Evolutionary conservation across 2,888 invertebrate genomes (phyloP).

Genomic region (Drosophila subquinaria): DNA sequence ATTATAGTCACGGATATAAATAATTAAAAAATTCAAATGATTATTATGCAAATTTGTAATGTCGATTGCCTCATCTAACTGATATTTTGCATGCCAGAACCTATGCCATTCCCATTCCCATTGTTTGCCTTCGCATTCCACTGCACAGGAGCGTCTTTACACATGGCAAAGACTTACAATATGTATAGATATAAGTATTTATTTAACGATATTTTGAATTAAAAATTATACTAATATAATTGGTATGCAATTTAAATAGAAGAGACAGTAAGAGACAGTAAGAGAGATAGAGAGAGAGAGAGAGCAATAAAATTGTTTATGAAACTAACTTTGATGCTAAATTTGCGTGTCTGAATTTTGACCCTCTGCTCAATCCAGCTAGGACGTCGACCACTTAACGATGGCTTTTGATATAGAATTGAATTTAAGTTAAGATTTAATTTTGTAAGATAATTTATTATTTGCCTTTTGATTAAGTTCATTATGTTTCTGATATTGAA

Average conservation of each 20-base stretch:
- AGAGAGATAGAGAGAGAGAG: slow-evolving; percentile 43
- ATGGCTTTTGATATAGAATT: slow-evolving; percentile 83
- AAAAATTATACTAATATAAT: slow-evolving; percentile 48
- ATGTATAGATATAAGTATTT: slow-evolving; percentile 13
- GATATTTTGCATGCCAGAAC: slow-evolving; percentile 38
- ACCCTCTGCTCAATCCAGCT: slow-evolving; percentile 86
- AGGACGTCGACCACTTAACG: slow-evolving; percentile 86
- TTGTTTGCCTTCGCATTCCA: slow-evolving; percentile 43
- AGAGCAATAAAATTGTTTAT: slow-evolving; percentile 78
- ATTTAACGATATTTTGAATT: slow-evolving; percentile 41
- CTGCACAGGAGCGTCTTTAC: slow-evolving; percentile 49
- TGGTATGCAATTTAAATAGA: slow-evolving; percentile 54
- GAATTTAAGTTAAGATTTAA: slow-evolving; percentile 60
- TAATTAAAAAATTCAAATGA: slow-evolving; percentile 46
- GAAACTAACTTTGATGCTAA: slow-evolving; percentile 86
- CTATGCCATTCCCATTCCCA: slow-evolving; percentile 30
- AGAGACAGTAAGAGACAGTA: slow-evolving; percentile 47
- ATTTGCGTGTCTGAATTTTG: slow-evolving; percentile 86
- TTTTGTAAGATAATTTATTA: slow-evolving; percentile 46
- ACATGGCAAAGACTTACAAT: slow-evolving; percentile 36
- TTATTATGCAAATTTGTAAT: slow-evolving; percentile 45
- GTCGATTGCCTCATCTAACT: slow-evolving; percentile 52
- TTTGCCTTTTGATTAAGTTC: slow-evolving; percentile 47
- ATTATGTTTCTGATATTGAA: slow-evolving; percentile 59
- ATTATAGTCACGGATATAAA: slow-evolving; percentile 52